Evolutionary conservation across 2,113 vertebrate genomes (phyloP).

Genomic region (Galeopterus variegatus): DNA sequence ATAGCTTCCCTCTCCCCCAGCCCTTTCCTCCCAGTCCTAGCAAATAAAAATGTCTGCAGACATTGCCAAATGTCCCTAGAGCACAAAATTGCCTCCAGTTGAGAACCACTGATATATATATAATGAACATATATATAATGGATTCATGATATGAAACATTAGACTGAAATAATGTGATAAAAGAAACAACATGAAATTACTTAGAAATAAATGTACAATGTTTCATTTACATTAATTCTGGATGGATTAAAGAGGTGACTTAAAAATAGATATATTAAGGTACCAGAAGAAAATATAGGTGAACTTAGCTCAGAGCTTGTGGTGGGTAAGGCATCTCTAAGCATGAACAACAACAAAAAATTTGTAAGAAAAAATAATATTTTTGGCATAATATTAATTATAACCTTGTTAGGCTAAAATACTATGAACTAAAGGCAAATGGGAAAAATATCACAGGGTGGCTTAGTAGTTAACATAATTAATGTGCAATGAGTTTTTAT

Average conservation of each 20-base stretch:
- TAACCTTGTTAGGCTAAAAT: not conserved
- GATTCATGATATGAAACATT: not conserved
- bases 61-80: not conserved
- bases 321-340: not conserved
- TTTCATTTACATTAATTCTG: slow-evolving; percentile 15
- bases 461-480: not conserved
- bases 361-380: not conserved
- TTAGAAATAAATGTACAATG: not conserved
- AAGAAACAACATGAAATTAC: not conserved
- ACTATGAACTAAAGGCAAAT: slow-evolving; percentile 24
- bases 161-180: not conserved
- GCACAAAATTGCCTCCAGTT: not conserved
- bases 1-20: not conserved
- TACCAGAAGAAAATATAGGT: not conserved
- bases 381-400: slow-evolving; percentile 50
- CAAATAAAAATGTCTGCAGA: not conserved
- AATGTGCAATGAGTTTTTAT: not conserved
- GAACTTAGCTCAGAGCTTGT: not conserved
- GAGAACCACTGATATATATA: not conserved
- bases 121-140: not conserved
- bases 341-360: not conserved
- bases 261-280: slow-evolving; percentile 50
- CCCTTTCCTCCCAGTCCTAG: not conserved
- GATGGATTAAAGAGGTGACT: not conserved
- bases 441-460: not conserved